Percentiles rank a stretch among this genome's conserved stretches.
Conservation (phyloP, 2,888 invertebrate genomes). For the Phymatocera aterrima region DNA sequence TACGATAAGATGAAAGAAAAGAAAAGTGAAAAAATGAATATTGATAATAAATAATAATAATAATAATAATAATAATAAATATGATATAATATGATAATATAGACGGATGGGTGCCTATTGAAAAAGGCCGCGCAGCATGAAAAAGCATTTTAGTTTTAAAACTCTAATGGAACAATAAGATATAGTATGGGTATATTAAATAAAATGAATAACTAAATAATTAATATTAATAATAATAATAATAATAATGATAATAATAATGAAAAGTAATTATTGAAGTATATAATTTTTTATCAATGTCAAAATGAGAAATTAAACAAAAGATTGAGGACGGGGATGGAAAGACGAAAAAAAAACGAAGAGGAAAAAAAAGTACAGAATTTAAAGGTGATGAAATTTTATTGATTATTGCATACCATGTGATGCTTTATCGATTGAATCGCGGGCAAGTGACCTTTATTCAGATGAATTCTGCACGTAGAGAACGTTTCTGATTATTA, state of each 20-base stretch:
- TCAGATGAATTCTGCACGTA: constrained; percentile 61
- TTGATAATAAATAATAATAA: constrained; percentile 66
- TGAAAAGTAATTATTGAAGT: constrained; percentile 61
- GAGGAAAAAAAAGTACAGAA: constrained; percentile 55
- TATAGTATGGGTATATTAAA: constrained; percentile 48
- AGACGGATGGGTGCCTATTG: constrained; percentile 54
- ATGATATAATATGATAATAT: constrained; percentile 47
- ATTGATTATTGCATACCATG: constrained; percentile 52
- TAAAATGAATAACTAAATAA: neutral
- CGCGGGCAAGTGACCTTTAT: constrained; percentile 69
- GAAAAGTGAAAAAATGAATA: constrained; percentile 56
- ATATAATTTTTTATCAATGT: constrained; percentile 54
- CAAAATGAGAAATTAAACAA: constrained; percentile 51
- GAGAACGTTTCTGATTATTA: constrained; percentile 57
- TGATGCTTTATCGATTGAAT: constrained; percentile 68
- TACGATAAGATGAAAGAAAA: constrained; percentile 62
- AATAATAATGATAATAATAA: constrained; percentile 57
- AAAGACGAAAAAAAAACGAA: constrained; percentile 35
- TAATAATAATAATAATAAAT: constrained; percentile 57
- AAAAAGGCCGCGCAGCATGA: constrained; percentile 56
- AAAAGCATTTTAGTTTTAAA: constrained; percentile 63
- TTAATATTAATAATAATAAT: neutral
- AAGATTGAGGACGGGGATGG: constrained; percentile 47
- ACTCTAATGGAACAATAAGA: constrained; percentile 66
- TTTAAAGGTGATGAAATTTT: constrained; percentile 60